Evolutionary conservation across 2,888 invertebrate genomes (phyloP).

Genomic region (Sarcophaga rosellei): DNA sequence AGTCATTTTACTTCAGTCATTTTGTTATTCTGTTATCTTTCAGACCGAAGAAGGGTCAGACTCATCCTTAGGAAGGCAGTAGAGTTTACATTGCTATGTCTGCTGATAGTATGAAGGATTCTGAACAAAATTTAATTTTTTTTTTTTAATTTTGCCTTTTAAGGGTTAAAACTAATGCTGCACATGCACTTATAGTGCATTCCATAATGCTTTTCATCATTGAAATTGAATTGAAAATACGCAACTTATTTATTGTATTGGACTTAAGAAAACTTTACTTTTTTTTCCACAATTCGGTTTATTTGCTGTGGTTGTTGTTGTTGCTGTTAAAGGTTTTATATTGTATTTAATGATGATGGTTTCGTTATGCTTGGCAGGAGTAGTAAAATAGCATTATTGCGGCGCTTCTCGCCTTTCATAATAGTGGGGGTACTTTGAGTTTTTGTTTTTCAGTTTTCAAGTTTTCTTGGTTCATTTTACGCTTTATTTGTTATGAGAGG

Average conservation of each 20-base stretch:
- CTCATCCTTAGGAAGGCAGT: too few relatives aligned
- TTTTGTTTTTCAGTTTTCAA: neutral
- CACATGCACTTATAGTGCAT: constrained; percentile 37
- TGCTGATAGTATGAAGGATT: neutral
- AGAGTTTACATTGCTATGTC: too few relatives aligned
- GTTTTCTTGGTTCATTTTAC: constrained; percentile 23
- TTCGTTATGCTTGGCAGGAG: constrained; percentile 56
- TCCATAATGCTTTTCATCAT: neutral
- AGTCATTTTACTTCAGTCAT: too few relatives aligned
- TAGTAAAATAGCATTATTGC: constrained; percentile 27
- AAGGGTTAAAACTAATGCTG: constrained; percentile 26
- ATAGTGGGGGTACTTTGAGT: constrained; percentile 11
- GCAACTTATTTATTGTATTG: constrained; percentile 46
- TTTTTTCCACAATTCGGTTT: neutral
- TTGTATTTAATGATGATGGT: constrained; percentile 32
- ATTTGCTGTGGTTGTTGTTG: constrained; percentile 5
- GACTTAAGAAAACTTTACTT: neutral
- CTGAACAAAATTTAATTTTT: neutral
- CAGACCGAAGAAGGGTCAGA: too few relatives aligned
- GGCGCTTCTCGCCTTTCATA: constrained; percentile 6
- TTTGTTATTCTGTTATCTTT: too few relatives aligned
- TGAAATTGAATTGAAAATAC: constrained; percentile 19
- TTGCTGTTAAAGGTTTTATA: neutral
- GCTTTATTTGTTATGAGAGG: constrained; percentile 59
- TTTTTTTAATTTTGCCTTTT: neutral